phyloP scores from a whole-genome alignment of 2,797 vertebrate species.

The Chelon auratus region DNA sequence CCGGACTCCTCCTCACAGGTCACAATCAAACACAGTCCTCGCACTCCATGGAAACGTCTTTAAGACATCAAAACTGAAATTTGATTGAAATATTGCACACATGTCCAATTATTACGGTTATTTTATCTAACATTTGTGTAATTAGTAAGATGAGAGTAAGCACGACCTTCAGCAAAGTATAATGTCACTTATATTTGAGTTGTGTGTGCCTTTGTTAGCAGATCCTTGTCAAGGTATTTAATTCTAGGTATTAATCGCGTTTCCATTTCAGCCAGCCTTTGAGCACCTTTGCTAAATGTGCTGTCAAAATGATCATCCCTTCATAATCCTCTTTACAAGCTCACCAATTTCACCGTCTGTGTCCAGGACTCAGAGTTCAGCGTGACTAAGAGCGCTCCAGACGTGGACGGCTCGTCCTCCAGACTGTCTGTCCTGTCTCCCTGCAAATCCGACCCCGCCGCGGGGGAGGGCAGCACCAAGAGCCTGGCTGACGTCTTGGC shows the following conservation, averaged over 20 bases:
- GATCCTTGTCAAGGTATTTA: neutral
- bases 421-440: slow-evolving; percentile 30
- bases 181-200: neutral
- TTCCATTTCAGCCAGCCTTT: neutral
- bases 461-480: slow-evolving; percentile 79
- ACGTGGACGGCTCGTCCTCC: slow-evolving; percentile 69
- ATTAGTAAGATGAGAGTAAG: neutral
- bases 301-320: slow-evolving; percentile 8
- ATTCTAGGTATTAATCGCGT: neutral
- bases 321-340: neutral
- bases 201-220: neutral
- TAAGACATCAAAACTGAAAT: neutral
- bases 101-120: no score
- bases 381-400: slow-evolving; percentile 79
- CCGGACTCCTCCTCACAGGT: slow-evolving; percentile 83
- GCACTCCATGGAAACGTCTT: neutral
- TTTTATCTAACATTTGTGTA: neutral
- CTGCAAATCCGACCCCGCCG: slow-evolving; percentile 67
- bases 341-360: slow-evolving; percentile 7
- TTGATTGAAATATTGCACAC: no score
- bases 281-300: neutral
- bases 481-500: slow-evolving; percentile 82
- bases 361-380: slow-evolving; percentile 80
- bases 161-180: neutral
- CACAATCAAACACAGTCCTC: slow-evolving; percentile 1